A percentile compares a stretch with the other conserved stretches of the same genome.
Conservation (phyloP, 2,113 vertebrate species). For the Tautogolabrus adspersus region DNA sequence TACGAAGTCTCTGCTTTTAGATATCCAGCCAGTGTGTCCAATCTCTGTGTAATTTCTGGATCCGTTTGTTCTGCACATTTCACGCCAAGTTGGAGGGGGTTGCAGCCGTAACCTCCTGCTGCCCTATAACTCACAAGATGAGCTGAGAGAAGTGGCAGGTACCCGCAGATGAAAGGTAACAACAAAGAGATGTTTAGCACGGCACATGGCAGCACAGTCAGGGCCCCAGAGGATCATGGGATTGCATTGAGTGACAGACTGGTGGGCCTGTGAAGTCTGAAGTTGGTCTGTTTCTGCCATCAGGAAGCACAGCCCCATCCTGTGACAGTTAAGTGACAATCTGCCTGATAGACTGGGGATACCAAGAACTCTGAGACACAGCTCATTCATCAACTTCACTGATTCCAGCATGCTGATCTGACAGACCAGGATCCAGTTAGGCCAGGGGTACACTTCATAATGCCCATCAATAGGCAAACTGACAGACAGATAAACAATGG, state of each 20-base stretch:
- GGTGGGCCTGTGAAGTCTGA: conserved; percentile 74
- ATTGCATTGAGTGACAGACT: conserved; percentile 86
- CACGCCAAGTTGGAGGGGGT: conserved; percentile 86
- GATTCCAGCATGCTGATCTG: conserved; percentile 40
- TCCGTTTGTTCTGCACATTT: conserved; percentile 93
- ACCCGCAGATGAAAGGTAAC: conserved; percentile 88
- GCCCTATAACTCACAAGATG: conserved; percentile 89
- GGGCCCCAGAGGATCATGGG: conserved; percentile 83
- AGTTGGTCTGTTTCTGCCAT: conserved; percentile 91
- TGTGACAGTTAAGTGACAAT: conserved; percentile 50
- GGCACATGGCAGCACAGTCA: conserved; percentile 75
- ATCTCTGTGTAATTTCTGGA: conserved; percentile 78
- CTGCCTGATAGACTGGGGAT: conserved; percentile 39
- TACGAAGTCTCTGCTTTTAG: conserved; percentile 53
- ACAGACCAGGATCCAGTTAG: conserved; percentile 21
- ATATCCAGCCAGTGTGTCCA: conserved; percentile 76
- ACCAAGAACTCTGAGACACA: conserved; percentile 26
- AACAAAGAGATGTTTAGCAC: conserved; percentile 88
- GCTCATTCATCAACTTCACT: conserved; percentile 65
- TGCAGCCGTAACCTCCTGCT: conserved; percentile 79
- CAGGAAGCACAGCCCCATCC: conserved; percentile 75
- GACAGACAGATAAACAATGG: conserved; percentile 33
- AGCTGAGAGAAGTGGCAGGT: conserved; percentile 84
- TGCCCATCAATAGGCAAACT: conserved; percentile 20
- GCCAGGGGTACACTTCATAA: conserved; percentile 5